Evolutionary conservation across 2,113 vertebrate genomes (phyloP).

Genomic region (Megaceryle maxima): DNA sequence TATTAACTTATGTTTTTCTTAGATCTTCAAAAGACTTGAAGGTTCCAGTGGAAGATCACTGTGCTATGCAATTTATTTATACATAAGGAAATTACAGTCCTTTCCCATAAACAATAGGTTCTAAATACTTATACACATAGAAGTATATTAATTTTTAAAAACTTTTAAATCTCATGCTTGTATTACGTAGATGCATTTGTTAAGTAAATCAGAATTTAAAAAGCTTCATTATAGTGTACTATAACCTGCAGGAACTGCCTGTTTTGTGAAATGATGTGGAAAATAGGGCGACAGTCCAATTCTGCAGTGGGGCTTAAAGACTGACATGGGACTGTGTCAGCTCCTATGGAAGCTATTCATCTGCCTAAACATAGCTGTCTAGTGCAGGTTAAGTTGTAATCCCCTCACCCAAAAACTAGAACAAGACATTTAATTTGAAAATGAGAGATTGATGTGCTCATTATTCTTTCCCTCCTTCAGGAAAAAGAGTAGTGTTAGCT

Average conservation of each 20-base stretch:
- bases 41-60: not conserved
- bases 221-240: not conserved
- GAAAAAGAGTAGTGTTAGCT: not conserved
- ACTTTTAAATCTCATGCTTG: not conserved
- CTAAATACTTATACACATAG: not conserved
- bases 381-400: not conserved
- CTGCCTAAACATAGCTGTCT: not conserved
- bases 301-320: not conserved
- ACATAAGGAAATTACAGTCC: not conserved
- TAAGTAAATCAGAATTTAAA: not conserved
- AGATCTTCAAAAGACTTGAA: not conserved
- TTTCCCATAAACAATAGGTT: not conserved
- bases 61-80: not conserved
- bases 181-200: not conserved
- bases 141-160: not conserved
- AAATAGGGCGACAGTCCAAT: not conserved
- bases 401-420: not conserved
- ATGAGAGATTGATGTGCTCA: not conserved
- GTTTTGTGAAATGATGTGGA: not conserved
- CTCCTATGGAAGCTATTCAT: not conserved
- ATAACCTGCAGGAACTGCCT: not conserved
- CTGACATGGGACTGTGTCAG: not conserved
- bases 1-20: not conserved
- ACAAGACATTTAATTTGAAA: not conserved
- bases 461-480: not conserved